Evolutionary conservation across 2,113 vertebrate species (phyloP), one percentile per base, ranked within the genome.

Genomic region (Dascyllus trimaculatus): DNA sequence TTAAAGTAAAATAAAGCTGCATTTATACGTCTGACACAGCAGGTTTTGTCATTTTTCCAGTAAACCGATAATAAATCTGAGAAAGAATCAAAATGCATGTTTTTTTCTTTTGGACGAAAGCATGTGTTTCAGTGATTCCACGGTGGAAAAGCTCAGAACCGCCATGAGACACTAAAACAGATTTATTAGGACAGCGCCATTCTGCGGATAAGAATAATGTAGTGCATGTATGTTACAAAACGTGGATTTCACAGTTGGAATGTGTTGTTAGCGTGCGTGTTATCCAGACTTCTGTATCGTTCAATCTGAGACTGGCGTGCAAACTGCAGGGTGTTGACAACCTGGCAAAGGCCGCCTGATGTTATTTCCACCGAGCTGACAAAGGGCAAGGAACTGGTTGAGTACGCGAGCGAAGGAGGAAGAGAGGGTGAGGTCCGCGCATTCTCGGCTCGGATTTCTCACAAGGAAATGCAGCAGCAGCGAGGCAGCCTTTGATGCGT

Each of bases 261-360:
- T 62, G 48, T 61, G 61, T 72, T 25, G 35, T 54, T 62, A 1
- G 0, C 54, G 24, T 40, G 56, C 43, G 40, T 58, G 25, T 65
- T 54, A 46, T 59, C 52, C 32, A 81, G 57, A 32, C 11, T 19
- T 73, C 62, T 1, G n/a, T 70, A 62, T 86, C 32, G 61, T 81
- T 83, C 70, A 68, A 84, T 82, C 29, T 71, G 75, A 81, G 53
- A 45, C n/a, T 81, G n/a, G 64, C 82, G 71, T 86, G 88, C 82
- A 46, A 84, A 0, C 56, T 43, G 69, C 66, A 69, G 85, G 85
- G 87, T 80, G 90, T 86, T 69, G 43, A 89, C 86, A 78, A 68
- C 84, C 72, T 87, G 88, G 86, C 77, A 88, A 60, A 69, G 61
- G n/a, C 64, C 10, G 35, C 67, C 54, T 56, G 49, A 70, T 80